Base-by-base conservation (phyloP, 2,797 vertebrate species). In the Onychomys torridus region DNA sequence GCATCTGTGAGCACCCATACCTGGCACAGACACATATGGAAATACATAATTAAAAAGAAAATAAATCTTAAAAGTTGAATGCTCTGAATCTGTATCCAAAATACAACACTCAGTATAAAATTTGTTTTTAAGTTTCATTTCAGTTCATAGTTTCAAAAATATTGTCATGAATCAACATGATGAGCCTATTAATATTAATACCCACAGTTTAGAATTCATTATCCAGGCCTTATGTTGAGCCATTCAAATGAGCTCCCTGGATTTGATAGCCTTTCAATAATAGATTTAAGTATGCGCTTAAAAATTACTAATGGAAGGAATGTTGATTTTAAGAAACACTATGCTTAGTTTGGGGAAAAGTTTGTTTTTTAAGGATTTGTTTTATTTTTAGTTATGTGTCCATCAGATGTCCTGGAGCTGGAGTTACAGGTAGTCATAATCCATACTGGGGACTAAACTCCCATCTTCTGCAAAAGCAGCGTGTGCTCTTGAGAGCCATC, bases 41-140 rank as follows among this genome's bases (percentile, higher is more conserved):
- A 65, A 85, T 49, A 67, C 10, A 23, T 49, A 49, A 9, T 49
- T 67, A 67, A 37, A 52, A 71, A 55, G 4, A 29, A 71, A 87
- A 67, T 85, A 69, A 52, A 55, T 55, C 34, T 71, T 71, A 55
- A 87, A n/a, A 55, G 17, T 37, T 55, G 55, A 71, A 55, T 46
- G 29, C 11, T 34, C 25, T 49, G 4, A 0, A 1, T 16, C 71
- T 49, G 6, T 2, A 1, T 13, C 40, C 1, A 12, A 95, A 92
- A 63, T 69, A 73, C n/a, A 3, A 86, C 6, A 25, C 27, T 73
- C 19, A 29, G 34, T 14, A 63, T 78, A 21, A 88, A 61, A 91
- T 32, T 57, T 90, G 94, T 78, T 90, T 86, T 43, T 89, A 57
- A 90, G 73, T 57, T 88, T 87, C 82, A 61, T 89, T 93, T 89